Percentiles rank a stretch among this genome's conserved stretches.
These are phyloP conservation scores for Heliconius aoede DNA, from an alignment of 2,888 invertebrate species.

Conservation along the genomic window DNA sequence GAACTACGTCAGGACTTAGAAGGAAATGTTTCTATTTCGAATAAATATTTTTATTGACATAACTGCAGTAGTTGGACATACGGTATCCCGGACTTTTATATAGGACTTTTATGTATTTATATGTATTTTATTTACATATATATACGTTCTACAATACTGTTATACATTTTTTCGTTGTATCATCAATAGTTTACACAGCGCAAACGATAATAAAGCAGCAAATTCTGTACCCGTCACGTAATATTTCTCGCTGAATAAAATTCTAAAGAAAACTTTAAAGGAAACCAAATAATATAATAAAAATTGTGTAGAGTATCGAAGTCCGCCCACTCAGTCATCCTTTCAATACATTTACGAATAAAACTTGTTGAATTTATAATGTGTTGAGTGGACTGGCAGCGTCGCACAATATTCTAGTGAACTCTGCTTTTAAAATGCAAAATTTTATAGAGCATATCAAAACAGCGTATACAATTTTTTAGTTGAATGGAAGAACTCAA, in stretches of 20 bases:
- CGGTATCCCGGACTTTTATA: too few species aligned
- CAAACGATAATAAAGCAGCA: too few species aligned
- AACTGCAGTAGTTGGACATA: too few species aligned
- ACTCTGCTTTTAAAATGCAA: not conserved
- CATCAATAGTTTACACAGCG: too few species aligned
- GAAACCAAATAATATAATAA: constrained; percentile 4
- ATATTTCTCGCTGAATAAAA: constrained; percentile 5
- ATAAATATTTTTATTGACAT: not conserved
- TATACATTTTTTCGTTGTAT: too few species aligned
- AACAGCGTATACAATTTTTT: not conserved
- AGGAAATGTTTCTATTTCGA: not conserved
- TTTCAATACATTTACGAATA: constrained; percentile 32
- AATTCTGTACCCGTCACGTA: not conserved
- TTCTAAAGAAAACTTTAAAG: constrained; percentile 14
- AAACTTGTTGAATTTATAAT: constrained; percentile 35
- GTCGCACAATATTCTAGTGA: not conserved
- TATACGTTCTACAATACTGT: too few species aligned
- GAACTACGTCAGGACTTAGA: not conserved
- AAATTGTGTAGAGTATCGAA: constrained; percentile 20
- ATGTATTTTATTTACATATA: too few species aligned
- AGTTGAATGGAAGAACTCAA: too few species aligned
- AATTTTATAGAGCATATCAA: not conserved
- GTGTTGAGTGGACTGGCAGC: constrained; percentile 17
- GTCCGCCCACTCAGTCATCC: constrained; percentile 30
- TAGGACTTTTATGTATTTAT: too few species aligned